Evolutionary conservation across 2,113 vertebrate species (phyloP), one percentile per base, ranked within the genome.

Genomic region (Amblyornis subalaris): DNA sequence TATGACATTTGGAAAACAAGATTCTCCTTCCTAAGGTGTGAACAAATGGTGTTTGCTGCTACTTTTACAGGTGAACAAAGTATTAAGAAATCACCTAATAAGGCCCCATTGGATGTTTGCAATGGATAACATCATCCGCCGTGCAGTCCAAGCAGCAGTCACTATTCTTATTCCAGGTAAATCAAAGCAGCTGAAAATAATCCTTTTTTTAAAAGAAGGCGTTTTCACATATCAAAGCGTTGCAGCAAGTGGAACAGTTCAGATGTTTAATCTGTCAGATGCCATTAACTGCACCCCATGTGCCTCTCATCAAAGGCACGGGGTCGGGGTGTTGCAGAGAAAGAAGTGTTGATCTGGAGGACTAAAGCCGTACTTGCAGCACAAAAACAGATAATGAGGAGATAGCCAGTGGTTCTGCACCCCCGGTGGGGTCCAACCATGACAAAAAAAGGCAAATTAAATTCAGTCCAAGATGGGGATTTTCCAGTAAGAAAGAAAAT

Each of bases 31-130:
- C 19, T 58, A 29, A 75, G n/a, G 25, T 57, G 23, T 33, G 48
- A 89, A 19, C 8, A 50, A 54, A n/a, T 53, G 12, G 40, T 69
- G 12, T 76, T 78, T 87, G 29, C 77, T 79, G 28, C 72, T 66
- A 7, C 19, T 81, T 87, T 93, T 66, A 57, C 71, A 99, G 99
- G 99, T 99, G n/a, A 99, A 99, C 93, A 99, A 98, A 96, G 98
- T 99, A 53, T 96, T 99, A 96, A 98, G 99, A 89, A 99, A 98
- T 78, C 99, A 99, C 81, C 98, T 99, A 96, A 99, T 99, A 88
- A 98, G 98, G 92, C 98, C 99, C 14, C 98, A 99, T 54, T 99
- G 99, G 99, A 99, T 99, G 99, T 99, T 99, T 94, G 98, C 98
- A 2, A 99, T 99, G 99, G 99, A 99, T 91, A 99, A 98, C 96